These are phyloP conservation scores for Platycheirus albimanus DNA, from an alignment of 2,888 invertebrate genomes.

Conservation along the genomic window DNA sequence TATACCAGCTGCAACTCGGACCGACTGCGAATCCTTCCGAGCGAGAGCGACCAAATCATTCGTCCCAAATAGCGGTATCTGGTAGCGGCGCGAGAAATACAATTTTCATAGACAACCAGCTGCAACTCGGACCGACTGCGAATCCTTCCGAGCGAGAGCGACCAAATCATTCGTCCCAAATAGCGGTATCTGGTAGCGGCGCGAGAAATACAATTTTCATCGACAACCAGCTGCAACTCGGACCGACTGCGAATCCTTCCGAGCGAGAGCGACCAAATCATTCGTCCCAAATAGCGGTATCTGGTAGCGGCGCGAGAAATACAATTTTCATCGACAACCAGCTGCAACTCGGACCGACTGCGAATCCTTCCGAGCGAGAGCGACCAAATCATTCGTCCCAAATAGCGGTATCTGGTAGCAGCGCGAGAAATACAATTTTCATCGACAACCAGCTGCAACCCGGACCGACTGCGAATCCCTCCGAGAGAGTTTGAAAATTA, in stretches of 20 bases:
- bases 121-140: no score
- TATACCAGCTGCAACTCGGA: no score
- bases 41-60: no score
- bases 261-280: background rate
- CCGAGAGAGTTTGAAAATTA: no score
- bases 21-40: no score
- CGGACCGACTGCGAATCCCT: no score
- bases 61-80: no score
- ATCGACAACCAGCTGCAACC: no score
- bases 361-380: background rate
- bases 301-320: background rate
- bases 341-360: background rate
- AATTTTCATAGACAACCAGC: no score
- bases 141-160: no score
- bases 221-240: background rate
- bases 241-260: background rate
- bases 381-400: background rate
- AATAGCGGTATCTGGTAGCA: background rate
- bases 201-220: background rate
- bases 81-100: no score
- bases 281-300: background rate
- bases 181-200: background rate
- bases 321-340: background rate
- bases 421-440: no score
- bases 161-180: background rate